phyloP scores from a whole-genome alignment of 2,888 invertebrate genomes.

The Troides helena region DNA sequence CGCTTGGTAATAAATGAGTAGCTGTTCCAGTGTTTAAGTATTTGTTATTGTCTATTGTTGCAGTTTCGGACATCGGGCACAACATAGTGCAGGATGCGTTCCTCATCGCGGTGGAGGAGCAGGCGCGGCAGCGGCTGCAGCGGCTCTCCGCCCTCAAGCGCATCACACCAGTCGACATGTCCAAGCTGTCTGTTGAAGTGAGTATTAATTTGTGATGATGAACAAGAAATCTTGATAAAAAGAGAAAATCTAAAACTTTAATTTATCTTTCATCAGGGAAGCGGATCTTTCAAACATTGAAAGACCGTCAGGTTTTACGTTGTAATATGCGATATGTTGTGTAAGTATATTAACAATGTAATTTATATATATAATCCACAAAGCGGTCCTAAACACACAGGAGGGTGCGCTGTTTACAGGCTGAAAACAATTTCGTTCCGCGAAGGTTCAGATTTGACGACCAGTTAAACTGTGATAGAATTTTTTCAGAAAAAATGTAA shows the following conservation, averaged over 20 bases:
- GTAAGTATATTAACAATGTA: too few species aligned
- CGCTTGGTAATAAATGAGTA: too few species aligned
- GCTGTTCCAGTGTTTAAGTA: too few species aligned
- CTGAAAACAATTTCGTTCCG: slow-evolving; percentile 6
- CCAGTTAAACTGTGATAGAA: not conserved
- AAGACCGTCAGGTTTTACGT: too few species aligned
- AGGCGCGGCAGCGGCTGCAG: slow-evolving; percentile 94
- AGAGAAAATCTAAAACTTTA: too few species aligned
- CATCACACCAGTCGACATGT: slow-evolving; percentile 96
- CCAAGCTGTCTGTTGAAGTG: slow-evolving; percentile 93
- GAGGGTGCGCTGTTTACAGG: slow-evolving; percentile 3
- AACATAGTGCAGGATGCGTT: slow-evolving; percentile 97
- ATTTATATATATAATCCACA: too few species aligned
- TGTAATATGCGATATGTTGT: too few species aligned
- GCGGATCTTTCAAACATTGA: too few species aligned
- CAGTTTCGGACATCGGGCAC: slow-evolving; percentile 91
- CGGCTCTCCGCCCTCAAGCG: slow-evolving; percentile 94
- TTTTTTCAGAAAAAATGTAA: too few species aligned
- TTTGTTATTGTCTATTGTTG: slow-evolving; percentile 46
- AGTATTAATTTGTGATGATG: slow-evolving; percentile 29
- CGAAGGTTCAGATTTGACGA: slow-evolving; percentile 3
- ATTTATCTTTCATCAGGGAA: too few species aligned
- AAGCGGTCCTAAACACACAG: slow-evolving; percentile 21
- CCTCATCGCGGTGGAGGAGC: slow-evolving; percentile 98
- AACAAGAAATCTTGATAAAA: too few species aligned